phyloP scores from a whole-genome alignment of 2,113 vertebrate species.

The Aphyosemion australe region DNA sequence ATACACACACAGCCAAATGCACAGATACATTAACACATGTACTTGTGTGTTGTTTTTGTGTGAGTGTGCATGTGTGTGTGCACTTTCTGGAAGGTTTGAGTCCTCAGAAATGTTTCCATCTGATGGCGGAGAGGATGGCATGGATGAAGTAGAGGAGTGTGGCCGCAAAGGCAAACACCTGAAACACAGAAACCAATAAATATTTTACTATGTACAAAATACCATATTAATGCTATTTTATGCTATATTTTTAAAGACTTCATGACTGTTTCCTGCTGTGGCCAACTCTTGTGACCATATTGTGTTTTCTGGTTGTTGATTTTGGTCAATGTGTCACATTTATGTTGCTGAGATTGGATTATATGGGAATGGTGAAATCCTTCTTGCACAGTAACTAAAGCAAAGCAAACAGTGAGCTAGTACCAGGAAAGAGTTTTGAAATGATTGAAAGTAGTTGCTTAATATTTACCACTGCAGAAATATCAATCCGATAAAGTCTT shows the following conservation, averaged over 20 bases:
- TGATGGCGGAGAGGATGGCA: conserved; percentile 71
- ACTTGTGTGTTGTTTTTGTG: neutral
- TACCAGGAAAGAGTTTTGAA: no score
- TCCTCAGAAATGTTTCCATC: conserved; percentile 78
- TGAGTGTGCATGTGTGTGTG: neutral
- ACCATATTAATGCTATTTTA: no score
- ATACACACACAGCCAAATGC: neutral
- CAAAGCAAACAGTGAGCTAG: no score
- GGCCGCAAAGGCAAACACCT: conserved; percentile 83
- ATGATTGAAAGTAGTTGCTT: neutral
- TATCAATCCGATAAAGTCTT: conserved; percentile 76
- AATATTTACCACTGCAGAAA: conserved; percentile 84
- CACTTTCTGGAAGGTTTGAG: no score
- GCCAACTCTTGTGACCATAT: no score
- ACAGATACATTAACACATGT: neutral
- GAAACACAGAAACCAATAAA: conserved; percentile 13
- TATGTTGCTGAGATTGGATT: no score
- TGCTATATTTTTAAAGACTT: neutral
- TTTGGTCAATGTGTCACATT: no score
- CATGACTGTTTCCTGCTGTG: neutral
- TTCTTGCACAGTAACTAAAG: no score
- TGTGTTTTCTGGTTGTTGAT: no score
- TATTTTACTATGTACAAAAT: no score
- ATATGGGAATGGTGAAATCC: no score
- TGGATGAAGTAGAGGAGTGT: conserved; percentile 86